Evolutionary conservation across 2,888 invertebrate genomes (phyloP).

Genomic region (Dexiosoma caninum): DNA sequence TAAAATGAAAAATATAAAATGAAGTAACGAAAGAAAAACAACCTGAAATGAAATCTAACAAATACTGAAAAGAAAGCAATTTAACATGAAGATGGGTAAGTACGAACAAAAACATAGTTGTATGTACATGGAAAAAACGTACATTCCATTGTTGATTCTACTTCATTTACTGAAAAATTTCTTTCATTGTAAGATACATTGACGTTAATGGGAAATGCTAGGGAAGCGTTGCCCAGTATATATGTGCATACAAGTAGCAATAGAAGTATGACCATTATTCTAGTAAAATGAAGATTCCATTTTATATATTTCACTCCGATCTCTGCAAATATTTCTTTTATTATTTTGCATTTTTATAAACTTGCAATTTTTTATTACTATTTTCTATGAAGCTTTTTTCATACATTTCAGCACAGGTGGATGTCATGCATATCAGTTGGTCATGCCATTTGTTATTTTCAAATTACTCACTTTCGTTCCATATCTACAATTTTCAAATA

Average conservation of each 20-base stretch:
- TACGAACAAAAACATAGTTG: conserved; percentile 19
- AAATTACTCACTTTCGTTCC: too few relatives aligned
- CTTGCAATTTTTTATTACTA: conserved; percentile 61
- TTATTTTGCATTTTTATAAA: conserved; percentile 57
- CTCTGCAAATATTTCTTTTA: conserved; percentile 40
- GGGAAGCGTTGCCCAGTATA: not conserved
- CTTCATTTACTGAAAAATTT: conserved; percentile 61
- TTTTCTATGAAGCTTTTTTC: conserved; percentile 44
- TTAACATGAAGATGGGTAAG: conserved; percentile 43
- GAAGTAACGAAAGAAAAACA: not conserved
- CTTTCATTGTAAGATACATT: conserved; percentile 52
- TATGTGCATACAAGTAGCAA: conserved; percentile 31
- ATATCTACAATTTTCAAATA: too few relatives aligned
- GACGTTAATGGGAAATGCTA: conserved; percentile 4
- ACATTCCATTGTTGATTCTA: conserved; percentile 61
- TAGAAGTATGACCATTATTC: conserved; percentile 53
- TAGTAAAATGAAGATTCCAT: conserved; percentile 35
- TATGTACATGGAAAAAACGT: conserved; percentile 35
- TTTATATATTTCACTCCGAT: conserved; percentile 41
- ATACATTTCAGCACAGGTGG: too few relatives aligned
- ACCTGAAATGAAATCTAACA: conserved; percentile 50
- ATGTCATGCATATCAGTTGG: too few relatives aligned
- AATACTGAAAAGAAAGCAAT: conserved; percentile 59
- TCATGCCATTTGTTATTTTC: too few relatives aligned
- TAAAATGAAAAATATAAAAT: not conserved